A percentile compares a stretch with the other conserved stretches of the same genome.
Conservation (phyloP, 2,888 invertebrate species). For the Micropterix aruncella region DNA sequence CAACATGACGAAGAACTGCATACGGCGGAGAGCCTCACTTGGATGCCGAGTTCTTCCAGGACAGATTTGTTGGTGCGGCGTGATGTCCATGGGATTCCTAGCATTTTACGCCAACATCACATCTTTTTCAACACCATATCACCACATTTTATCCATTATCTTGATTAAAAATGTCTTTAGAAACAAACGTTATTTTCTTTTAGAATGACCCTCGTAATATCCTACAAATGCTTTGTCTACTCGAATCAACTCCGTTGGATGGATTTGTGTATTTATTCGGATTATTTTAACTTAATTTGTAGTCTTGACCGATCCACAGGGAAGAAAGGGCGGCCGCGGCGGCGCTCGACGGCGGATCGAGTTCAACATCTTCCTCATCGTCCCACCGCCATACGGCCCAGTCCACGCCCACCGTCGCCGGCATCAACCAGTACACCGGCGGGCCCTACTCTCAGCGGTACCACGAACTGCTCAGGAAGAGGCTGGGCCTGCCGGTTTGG, state of each 20-base stretch:
- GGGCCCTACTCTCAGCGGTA: slow-evolving; percentile 80
- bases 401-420: slow-evolving; percentile 33
- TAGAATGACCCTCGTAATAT: neutral
- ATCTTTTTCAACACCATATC: too few relatives aligned
- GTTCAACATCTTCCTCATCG: slow-evolving; percentile 20
- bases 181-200: neutral
- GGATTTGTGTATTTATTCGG: neutral
- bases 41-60: too few relatives aligned
- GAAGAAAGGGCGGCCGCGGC: slow-evolving; percentile 42
- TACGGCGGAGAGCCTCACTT: too few relatives aligned
- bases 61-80: too few relatives aligned
- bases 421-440: slow-evolving; percentile 66
- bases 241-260: neutral
- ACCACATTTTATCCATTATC: slow-evolving; percentile 3
- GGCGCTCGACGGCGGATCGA: slow-evolving; percentile 22
- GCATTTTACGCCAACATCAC: too few relatives aligned
- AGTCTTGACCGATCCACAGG: slow-evolving; percentile 18
- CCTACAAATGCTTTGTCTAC: neutral
- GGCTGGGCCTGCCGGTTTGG: slow-evolving; percentile 91
- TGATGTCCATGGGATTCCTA: too few relatives aligned
- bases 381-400: slow-evolving; percentile 19
- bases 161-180: neutral
- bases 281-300: neutral
- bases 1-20: too few relatives aligned
- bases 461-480: slow-evolving; percentile 76